Evolutionary conservation across 30 jellyfish, hydroid and myxozoan species (phyloP).

Genomic region (Haliclystus octoradiatus): DNA sequence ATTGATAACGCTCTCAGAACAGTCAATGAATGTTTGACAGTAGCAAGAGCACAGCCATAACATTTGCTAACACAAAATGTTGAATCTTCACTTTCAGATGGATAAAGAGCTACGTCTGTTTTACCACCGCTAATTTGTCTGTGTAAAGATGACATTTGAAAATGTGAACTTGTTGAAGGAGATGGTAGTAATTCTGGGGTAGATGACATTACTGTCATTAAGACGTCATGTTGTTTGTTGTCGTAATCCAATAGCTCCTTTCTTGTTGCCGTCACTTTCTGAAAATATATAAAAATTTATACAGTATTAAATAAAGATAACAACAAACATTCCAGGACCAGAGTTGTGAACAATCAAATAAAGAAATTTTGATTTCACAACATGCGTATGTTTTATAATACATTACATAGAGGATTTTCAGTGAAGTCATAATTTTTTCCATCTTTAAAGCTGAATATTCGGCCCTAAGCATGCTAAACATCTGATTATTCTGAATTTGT

Average conservation of each 20-base stretch:
- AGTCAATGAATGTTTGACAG: slow-evolving; percentile 73
- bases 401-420: no score
- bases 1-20: slow-evolving; percentile 71
- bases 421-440: no score
- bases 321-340: no score
- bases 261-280: slow-evolving; percentile 78
- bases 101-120: background rate
- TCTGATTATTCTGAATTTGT: no score
- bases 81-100: slow-evolving; percentile 9
- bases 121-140: slow-evolving; percentile 1
- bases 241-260: slow-evolving; percentile 69
- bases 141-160: background rate
- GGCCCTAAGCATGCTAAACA: no score
- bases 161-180: slow-evolving; percentile 29
- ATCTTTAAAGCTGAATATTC: no score
- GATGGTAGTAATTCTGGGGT: slow-evolving; percentile 52
- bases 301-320: background rate
- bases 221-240: slow-evolving; percentile 47
- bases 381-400: no score
- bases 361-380: no score
- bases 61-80: slow-evolving; percentile 58
- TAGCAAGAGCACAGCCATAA: slow-evolving; percentile 78
- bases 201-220: slow-evolving; percentile 48
- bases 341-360: no score
- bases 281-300: background rate